Evolutionary conservation across 2,113 vertebrate genomes (phyloP), one percentile per base, ranked within the genome.

Genomic region (Cyanocitta stelleri): DNA sequence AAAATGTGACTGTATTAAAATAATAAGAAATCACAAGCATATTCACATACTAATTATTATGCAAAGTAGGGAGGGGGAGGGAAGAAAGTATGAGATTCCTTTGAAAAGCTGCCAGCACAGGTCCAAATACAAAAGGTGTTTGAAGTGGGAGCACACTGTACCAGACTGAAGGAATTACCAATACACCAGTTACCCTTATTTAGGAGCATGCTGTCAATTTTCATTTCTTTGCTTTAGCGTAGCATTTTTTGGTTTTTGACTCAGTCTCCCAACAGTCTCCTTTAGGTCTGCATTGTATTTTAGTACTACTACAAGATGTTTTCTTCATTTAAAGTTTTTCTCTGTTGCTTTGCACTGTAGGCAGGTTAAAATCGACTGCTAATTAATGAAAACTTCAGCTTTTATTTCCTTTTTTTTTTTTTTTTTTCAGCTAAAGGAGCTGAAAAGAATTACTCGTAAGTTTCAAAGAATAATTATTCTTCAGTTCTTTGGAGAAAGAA

Each of bases 21-120:
- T 79, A 94, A 77, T 8, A 87, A 71, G 2, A 94, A 91, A 89
- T 91, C 74, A 83, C n/a, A 91, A 62, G 74, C 67, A 81, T 87
- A 87, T 94, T 95, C 56, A 74, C 90, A 87, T 77, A 69, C 26
- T 91, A 94, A 92, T 95, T 97, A 74, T 61, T 90, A 94, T 83
- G 89, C 52, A 85, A 94, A 90, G 48, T 73, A 41, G 16, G 62
- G 66, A 82, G 71, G 51, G 37, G 52, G 44, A 85, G 66, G 78
- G 48, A 93, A 85, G 32, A 72, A 78, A 90, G 49, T 29, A 73
- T 1, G 19, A 76, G 77, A 94, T 82, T 93, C 51, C 85, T 94
- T 87, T 95, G 81, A 86, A 90, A 92, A 85, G 85, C 80, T 93
- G 79, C 93, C 95, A 94, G 67, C 79, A 68, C 61, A 91, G 82